Evolutionary conservation across 2,888 invertebrate species (phyloP).

Genomic region (Agrotis puta): DNA sequence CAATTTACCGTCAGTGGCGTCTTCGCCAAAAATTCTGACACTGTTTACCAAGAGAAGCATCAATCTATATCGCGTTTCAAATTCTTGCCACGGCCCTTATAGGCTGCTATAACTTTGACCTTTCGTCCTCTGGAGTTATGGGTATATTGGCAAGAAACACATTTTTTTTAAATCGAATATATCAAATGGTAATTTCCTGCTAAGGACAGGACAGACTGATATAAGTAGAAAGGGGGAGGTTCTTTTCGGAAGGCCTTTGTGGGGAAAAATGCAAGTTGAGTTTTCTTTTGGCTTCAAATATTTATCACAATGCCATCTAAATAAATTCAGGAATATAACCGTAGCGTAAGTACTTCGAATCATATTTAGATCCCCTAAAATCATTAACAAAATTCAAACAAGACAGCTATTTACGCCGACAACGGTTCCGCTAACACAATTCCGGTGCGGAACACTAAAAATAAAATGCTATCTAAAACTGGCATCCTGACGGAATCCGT

Average conservation of each 20-base stretch:
- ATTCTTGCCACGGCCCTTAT: conserved; percentile 47
- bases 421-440: conserved; percentile 56
- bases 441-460: conserved; percentile 60
- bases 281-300: too few relatives aligned
- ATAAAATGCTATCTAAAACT: conserved; percentile 66
- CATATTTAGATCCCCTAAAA: conserved; percentile 8
- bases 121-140: conserved; percentile 37
- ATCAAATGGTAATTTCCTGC: not conserved
- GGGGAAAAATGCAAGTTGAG: not conserved
- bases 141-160: conserved; percentile 20
- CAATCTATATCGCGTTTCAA: conserved; percentile 64
- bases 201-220: not conserved
- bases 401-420: conserved; percentile 39
- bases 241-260: not conserved
- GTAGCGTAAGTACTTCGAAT: not conserved
- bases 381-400: conserved; percentile 34
- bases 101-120: conserved; percentile 41
- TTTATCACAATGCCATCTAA: too few relatives aligned
- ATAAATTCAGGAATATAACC: too few relatives aligned
- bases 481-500: conserved; percentile 58
- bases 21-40: conserved; percentile 55
- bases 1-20: conserved; percentile 28
- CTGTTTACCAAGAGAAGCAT: conserved; percentile 62
- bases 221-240: not conserved
- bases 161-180: not conserved